Evolutionary conservation across 1,140 invertebrate species (phyloP).

Genomic region (Solenopsis invicta): DNA sequence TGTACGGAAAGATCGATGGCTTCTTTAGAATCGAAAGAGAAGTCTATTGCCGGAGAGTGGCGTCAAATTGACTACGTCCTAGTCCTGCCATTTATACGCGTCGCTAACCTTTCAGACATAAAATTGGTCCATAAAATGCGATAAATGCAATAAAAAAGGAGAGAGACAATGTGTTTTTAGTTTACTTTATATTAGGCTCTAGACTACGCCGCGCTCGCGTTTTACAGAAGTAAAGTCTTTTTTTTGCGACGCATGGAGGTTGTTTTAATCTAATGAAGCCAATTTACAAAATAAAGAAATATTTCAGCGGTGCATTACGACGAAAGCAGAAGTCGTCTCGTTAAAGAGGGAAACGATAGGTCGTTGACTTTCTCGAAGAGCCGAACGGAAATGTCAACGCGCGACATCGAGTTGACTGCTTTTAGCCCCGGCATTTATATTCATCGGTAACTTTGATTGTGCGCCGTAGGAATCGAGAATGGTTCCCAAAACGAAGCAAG

Average conservation of each 20-base stretch:
- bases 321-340: neutral
- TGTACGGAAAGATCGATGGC: conserved; percentile 53
- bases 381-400: conserved; percentile 42
- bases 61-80: conserved; percentile 53
- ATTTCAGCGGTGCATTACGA: neutral
- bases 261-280: neutral
- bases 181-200: conserved; percentile 12
- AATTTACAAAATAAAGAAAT: neutral
- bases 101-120: conserved; percentile 28
- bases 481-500: conserved; percentile 58
- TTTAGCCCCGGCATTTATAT: conserved; percentile 73
- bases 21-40: conserved; percentile 62
- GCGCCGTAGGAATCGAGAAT: conserved; percentile 55
- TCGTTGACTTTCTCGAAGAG: conserved; percentile 44
- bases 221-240: neutral
- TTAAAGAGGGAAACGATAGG: conserved; percentile 35
- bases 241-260: neutral
- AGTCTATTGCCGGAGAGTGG: conserved; percentile 47
- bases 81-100: conserved; percentile 41
- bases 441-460: conserved; percentile 76
- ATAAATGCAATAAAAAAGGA: neutral
- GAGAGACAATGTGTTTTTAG: conserved; percentile 6
- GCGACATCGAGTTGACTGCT: conserved; percentile 63
- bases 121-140: conserved; percentile 36
- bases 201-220: neutral